phyloP scores from a whole-genome alignment of 2,797 vertebrate genomes.

The Tamandua tetradactyla region DNA sequence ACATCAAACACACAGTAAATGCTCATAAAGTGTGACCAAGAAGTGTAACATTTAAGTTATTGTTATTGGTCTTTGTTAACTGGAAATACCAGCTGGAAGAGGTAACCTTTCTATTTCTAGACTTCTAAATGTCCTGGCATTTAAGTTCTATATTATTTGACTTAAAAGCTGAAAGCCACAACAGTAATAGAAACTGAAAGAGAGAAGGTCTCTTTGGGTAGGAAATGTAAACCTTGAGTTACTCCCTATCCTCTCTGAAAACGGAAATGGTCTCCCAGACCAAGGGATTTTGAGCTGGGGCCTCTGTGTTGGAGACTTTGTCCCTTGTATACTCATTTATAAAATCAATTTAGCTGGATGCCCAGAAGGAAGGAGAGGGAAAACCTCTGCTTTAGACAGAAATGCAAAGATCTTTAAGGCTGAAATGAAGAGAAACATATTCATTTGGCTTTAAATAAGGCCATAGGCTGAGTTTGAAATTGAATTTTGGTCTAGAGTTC shows the following conservation, averaged over 20 bases:
- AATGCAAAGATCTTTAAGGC: slow-evolving; percentile 52
- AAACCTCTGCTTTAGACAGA: not conserved
- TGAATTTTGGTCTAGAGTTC: slow-evolving; percentile 53
- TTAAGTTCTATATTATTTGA: slow-evolving; percentile 43
- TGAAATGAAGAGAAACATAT: slow-evolving; percentile 68
- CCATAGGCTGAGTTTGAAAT: slow-evolving; percentile 61
- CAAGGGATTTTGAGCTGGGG: not conserved
- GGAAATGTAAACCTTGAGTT: not conserved
- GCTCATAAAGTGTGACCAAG: not conserved
- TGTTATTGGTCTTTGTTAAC: not conserved
- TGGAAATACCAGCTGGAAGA: slow-evolving; percentile 40
- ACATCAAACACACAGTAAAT: not conserved
- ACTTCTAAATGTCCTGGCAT: slow-evolving; percentile 47
- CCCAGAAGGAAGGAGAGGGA: not conserved
- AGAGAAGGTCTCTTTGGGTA: not conserved
- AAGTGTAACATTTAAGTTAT: not conserved
- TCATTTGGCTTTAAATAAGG: slow-evolving; percentile 71
- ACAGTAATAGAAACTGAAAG: not conserved
- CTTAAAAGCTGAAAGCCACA: slow-evolving; percentile 30
- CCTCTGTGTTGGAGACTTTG: not conserved
- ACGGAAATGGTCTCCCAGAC: fast-evolving
- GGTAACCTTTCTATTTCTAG: not conserved
- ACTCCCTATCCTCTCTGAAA: not conserved
- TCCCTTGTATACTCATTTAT: not conserved
- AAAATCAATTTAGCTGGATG: slow-evolving; percentile 53